Evolutionary conservation across 2,797 vertebrate species (phyloP), one percentile per base, ranked within the genome.

Genomic region (Chiloscyllium punctatum): DNA sequence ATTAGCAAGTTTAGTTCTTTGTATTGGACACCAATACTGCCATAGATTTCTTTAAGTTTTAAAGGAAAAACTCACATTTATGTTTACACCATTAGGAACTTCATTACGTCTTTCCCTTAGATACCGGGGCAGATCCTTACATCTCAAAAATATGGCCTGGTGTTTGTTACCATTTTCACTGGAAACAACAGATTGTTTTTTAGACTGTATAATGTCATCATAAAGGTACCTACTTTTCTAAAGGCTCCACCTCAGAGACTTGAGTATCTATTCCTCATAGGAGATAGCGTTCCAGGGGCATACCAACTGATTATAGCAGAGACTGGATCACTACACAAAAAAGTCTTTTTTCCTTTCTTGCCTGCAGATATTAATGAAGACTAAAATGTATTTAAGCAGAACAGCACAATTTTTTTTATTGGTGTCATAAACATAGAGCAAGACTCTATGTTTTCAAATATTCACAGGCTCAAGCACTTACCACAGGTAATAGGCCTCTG

Each of bases 401-500:
- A 68, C 37, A 30, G 62, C n/a, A 2, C 8, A 42, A 92, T 69
- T 92, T 68, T 7, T n/a, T 18, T 68, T 30, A 90, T 42, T 92
- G n/a, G 90, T 21, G 69, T n/a, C 33, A 68, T 23, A 42, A 33
- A 69, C 30, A 66, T 69, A 62, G n/a, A 92, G n/a, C n/a, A 27
- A 37, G n/a, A 21, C n/a, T 37, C 11, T 92, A 18, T 42, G 90
- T 21, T 92, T 21, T 92, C 37, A 92, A 42, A 92, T 68, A 92
- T 69, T 92, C 90, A 92, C 62, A 68, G 37, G 66, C 66, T 42
- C 25, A 92, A 42, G 90, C 90, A 92, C 8, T 69, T 74, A 95
- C 25, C 30, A 66, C 53, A 79, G 94, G 77, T 74, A 57, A 82
- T 69, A 62, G 9, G 51, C 11, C 94, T 94, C 96, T 95, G 96